Conservation (phyloP, 2,113 vertebrate genomes). For the Sylvicapra grimmia region DNA sequence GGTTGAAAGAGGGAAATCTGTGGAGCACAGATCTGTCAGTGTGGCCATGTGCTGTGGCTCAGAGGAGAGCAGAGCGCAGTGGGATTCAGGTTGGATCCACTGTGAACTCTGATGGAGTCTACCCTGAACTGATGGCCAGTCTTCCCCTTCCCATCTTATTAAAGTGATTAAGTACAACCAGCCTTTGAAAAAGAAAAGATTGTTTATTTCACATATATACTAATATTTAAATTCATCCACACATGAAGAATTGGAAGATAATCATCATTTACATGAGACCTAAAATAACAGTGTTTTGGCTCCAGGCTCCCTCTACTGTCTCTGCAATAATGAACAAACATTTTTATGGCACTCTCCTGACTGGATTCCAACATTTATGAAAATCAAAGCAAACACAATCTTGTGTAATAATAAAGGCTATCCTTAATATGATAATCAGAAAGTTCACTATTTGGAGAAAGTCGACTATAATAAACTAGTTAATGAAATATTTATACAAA, state of each 20-base stretch:
- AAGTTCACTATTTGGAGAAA: constrained; percentile 33
- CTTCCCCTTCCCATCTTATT: not conserved
- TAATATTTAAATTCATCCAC: constrained; percentile 16
- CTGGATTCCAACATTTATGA: not conserved
- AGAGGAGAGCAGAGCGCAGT: not conserved
- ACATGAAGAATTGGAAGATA: constrained; percentile 26
- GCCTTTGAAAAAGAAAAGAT: not conserved
- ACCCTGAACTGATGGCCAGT: not conserved
- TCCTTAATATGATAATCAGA: constrained; percentile 22
- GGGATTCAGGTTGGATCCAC: not conserved
- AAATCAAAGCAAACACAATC: not conserved
- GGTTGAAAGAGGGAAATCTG: not conserved
- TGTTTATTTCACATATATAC: not conserved
- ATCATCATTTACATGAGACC: not conserved
- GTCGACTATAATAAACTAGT: not conserved
- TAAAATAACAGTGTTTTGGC: constrained; percentile 45
- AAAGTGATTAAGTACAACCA: not conserved
- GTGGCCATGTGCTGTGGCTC: not conserved
- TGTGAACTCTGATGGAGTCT: not conserved
- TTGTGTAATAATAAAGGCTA: constrained; percentile 3
- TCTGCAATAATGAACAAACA: constrained; percentile 54
- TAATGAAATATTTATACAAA: not conserved
- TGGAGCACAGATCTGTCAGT: not conserved
- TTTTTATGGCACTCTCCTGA: not conserved
- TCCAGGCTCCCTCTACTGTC: constrained; percentile 72